Evolutionary conservation across 2,888 invertebrate genomes (phyloP).

Genomic region (Sminthurides aquaticus): DNA sequence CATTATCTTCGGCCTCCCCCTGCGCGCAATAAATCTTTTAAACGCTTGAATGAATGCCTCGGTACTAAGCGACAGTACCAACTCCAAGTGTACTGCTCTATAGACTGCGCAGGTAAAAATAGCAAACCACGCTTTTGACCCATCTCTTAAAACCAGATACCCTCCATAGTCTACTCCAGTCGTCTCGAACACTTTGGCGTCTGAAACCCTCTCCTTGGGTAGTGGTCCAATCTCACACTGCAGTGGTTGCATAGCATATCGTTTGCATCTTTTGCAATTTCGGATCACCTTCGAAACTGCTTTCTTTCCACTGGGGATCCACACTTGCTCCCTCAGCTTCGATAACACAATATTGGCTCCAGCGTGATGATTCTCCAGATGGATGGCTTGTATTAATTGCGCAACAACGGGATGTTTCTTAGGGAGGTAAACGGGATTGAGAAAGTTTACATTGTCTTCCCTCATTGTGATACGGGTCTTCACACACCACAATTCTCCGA

Average conservation of each 20-base stretch:
- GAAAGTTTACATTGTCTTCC: conserved; percentile 34
- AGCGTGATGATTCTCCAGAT: conserved; percentile 7
- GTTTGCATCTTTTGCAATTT: neutral
- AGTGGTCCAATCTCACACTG: neutral
- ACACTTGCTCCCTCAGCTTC: neutral
- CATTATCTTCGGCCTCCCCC: too few species aligned
- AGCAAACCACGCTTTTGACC: conserved; percentile 44
- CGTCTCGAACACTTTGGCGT: neutral
- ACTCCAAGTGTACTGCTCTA: conserved; percentile 46
- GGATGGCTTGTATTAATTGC: conserved; percentile 20
- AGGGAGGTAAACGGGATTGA: conserved; percentile 43
- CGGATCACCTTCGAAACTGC: neutral
- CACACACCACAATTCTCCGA: neutral
- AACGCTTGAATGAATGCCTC: too few species aligned
- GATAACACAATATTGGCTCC: conserved; percentile 5
- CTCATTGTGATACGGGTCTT: conserved; percentile 24
- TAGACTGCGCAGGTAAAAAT: conserved; percentile 47
- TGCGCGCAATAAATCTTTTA: conserved; percentile 8
- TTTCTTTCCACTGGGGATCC: neutral
- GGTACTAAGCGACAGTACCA: too few species aligned
- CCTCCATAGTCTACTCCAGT: neutral
- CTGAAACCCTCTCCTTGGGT: conserved; percentile 3
- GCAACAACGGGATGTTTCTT: conserved; percentile 37
- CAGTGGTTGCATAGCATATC: neutral
- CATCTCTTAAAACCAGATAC: neutral